Percentiles rank a stretch among this genome's conserved stretches.
These are phyloP conservation scores for Leptarthrus brevirostris DNA, from an alignment of 2,888 invertebrate genomes.

Conservation along the genomic window DNA sequence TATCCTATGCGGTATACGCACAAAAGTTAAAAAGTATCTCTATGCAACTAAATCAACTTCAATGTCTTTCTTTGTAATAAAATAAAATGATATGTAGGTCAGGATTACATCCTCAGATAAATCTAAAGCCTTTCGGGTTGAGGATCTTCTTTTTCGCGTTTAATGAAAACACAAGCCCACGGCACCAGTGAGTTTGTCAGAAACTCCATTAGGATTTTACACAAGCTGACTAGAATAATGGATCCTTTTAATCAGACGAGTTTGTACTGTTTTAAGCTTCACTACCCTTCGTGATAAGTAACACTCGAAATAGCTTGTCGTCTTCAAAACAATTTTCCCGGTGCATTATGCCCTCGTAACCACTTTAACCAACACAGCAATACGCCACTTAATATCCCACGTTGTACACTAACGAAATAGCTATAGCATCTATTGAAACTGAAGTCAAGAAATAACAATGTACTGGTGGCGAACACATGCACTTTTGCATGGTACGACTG, in stretches of 20 bases:
- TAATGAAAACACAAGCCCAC: not conserved
- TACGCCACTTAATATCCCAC: conserved; percentile 29
- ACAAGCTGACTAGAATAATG: not conserved
- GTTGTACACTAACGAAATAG: not conserved
- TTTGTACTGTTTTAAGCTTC: conserved; percentile 17
- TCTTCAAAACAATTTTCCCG: conserved; percentile 37
- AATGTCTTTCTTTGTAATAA: too few species aligned
- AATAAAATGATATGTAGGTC: too few species aligned
- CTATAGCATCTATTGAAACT: not conserved
- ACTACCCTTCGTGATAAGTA: conserved; percentile 11
- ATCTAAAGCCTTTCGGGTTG: not conserved
- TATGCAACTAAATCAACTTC: too few species aligned
- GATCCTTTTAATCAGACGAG: conserved; percentile 4
- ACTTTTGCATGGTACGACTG: not conserved
- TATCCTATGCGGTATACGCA: too few species aligned
- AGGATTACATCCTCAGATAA: not conserved
- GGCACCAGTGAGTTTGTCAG: conserved; percentile 7
- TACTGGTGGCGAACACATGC: not conserved
- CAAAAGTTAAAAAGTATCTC: too few species aligned
- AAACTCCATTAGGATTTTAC: conserved; percentile 11
- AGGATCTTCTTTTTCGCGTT: conserved; percentile 7
- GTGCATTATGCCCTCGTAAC: conserved; percentile 23
- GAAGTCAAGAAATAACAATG: not conserved
- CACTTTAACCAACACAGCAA: conserved; percentile 10
- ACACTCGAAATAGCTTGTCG: conserved; percentile 27